These are phyloP conservation scores for Oasisia sp. DNA, from an alignment of 2,888 invertebrate genomes.

Conservation along the genomic window DNA sequence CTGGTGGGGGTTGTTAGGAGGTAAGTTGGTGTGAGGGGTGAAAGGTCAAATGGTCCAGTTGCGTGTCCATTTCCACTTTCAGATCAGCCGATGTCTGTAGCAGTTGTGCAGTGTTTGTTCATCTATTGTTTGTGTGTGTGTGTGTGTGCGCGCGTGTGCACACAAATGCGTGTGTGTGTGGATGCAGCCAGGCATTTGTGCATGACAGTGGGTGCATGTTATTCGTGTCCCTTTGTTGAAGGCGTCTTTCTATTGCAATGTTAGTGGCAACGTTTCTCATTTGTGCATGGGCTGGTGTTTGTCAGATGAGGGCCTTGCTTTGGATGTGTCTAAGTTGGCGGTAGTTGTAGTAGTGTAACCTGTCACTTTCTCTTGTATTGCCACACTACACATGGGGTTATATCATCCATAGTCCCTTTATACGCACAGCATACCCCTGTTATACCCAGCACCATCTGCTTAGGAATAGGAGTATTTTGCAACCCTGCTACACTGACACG, in stretches of 20 bases:
- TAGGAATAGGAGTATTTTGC: neutral
- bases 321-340: neutral
- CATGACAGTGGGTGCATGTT: constrained; percentile 17
- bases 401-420: too few species aligned
- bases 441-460: neutral
- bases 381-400: too few species aligned
- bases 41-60: constrained; percentile 17
- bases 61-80: neutral
- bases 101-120: constrained; percentile 9
- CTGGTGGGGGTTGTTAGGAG: constrained; percentile 3
- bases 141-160: neutral
- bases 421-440: neutral
- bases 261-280: neutral
- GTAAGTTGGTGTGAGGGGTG: constrained; percentile 6
- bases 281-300: constrained; percentile 9
- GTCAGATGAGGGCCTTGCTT: neutral
- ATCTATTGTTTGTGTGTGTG: neutral
- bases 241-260: neutral
- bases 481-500: neutral
- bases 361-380: neutral
- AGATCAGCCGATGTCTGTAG: neutral
- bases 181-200: neutral
- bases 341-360: neutral
- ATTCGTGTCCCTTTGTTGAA: neutral
- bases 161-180: neutral